A percentile compares a stretch with the other conserved stretches of the same genome.
Evolutionary conservation across 2,797 vertebrate genomes (phyloP).

Genomic region (Chelonia mydas): DNA sequence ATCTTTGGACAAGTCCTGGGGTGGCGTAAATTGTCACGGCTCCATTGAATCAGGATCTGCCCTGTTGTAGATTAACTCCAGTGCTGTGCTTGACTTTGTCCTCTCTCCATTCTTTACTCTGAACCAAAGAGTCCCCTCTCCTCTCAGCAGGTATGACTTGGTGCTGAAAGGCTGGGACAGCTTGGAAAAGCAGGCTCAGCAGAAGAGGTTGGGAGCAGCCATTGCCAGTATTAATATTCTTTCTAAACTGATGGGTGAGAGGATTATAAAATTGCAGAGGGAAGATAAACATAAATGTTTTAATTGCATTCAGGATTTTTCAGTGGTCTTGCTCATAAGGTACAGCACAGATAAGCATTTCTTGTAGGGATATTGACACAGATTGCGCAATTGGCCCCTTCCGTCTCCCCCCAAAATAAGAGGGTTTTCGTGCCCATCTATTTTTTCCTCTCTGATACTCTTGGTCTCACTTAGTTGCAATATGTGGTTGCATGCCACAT

Average conservation of each 20-base stretch:
- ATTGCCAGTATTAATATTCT: constrained; percentile 73
- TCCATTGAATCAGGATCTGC: neutral
- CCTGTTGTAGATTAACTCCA: neutral
- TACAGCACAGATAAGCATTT: neutral
- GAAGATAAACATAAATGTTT: constrained; percentile 63
- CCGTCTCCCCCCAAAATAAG: neutral
- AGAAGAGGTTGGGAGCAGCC: constrained; percentile 56
- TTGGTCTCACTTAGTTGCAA: constrained; percentile 12
- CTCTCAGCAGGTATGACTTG: neutral
- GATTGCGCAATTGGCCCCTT: neutral
- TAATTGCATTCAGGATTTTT: constrained; percentile 65
- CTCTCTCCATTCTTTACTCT: neutral
- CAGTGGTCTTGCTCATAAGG: constrained; percentile 23
- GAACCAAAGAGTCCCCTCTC: neutral
- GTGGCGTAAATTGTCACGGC: rapidly evolving
- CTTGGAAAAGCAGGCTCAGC: constrained; percentile 65
- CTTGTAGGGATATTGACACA: neutral
- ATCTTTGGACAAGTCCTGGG: neutral
- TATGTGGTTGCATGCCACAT: neutral
- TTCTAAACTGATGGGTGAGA: constrained; percentile 73
- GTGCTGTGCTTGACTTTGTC: rapidly evolving
- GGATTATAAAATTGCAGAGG: constrained; percentile 68
- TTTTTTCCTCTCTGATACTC: constrained; percentile 30
- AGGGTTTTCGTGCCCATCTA: neutral
- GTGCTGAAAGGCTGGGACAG: constrained; percentile 25